A percentile compares a stretch with the other conserved stretches of the same genome.
These are phyloP conservation scores for Chymomyza costata DNA, from an alignment of 1,140 invertebrate genomes.

Conservation along the genomic window DNA sequence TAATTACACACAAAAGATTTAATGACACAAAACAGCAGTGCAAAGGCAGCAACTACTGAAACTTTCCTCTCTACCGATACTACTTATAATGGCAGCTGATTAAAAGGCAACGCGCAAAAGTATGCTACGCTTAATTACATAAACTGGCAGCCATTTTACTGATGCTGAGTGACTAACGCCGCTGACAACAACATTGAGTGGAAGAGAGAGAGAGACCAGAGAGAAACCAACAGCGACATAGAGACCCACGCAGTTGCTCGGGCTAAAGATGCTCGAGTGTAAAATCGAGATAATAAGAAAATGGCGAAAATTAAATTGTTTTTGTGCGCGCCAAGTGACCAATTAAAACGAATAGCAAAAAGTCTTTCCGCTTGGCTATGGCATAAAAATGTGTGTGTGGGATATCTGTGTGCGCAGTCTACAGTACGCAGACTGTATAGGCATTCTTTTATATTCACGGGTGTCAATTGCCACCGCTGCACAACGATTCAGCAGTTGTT, in stretches of 20 bases:
- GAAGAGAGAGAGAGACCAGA: background rate
- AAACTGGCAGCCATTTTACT: constrained; percentile 30
- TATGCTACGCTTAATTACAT: constrained; percentile 64
- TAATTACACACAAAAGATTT: constrained; percentile 71
- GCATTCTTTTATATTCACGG: no score
- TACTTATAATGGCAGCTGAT: constrained; percentile 26
- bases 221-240: background rate
- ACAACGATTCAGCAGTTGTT: no score
- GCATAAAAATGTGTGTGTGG: no score
- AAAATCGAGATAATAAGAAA: constrained; percentile 69
- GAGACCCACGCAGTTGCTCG: no score
- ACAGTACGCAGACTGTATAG: no score
- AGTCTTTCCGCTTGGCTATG: constrained; percentile 32
- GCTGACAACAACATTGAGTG: background rate
- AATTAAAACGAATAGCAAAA: constrained; percentile 61
- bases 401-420: no score
- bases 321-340: constrained; percentile 66
- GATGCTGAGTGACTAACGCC: constrained; percentile 6
- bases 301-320: constrained; percentile 69
- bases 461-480: no score
- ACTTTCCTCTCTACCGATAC: background rate
- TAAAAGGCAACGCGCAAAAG: constrained; percentile 40
- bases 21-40: constrained; percentile 57
- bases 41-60: constrained; percentile 8
- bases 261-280: no score